Base-by-base conservation (phyloP, 2,888 invertebrate species). In the Pheosia tremula region DNA sequence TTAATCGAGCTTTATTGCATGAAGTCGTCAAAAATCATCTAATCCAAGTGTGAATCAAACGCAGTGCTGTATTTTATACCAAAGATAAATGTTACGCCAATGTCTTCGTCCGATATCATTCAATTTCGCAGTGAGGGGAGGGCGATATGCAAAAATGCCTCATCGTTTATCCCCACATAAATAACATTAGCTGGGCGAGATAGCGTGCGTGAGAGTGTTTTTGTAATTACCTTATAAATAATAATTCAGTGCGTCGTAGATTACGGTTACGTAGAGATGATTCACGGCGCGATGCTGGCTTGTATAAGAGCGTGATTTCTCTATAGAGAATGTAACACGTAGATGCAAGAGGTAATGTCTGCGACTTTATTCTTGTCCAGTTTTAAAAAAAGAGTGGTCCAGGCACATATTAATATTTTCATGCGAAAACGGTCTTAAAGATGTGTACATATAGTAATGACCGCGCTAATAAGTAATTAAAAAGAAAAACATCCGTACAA, bases 211-310 rank as follows among this genome's bases (percentile, higher is more conserved):
- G 88, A 81, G 90, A 88, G 90, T 89, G 90, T 91, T 88, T 89
- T 91, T 89, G 93, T 93, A 93, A 93, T 93, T 93, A 93, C 93
- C 89, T 86, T 93, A 93, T 93, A 93, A 93, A 93, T 93, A 93
- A 93, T 93, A 88, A 93, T 93, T 90, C 85, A 78, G 80, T 63
- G 79, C 79, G 83, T 75, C 89, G 86, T 90, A 93, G 93, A 93
- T 93, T 93, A 93, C 85, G 79, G 86, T 88, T 88, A 87, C 75
- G 83, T 79, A 77, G 78, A 81, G 81, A 85, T 90, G 91, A 92
- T 90, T 83, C 84, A 90, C 84, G 81, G 81, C 72, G 74, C 66
- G 71, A 69, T 61, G 62, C 65, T 59, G n/a, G 47, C 50, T 58
- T 57, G 63, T 56, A 58, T 57, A 24, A 37, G 47, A 52, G 10